A percentile compares a stretch with the other conserved stretches of the same genome.
phyloP scores from a whole-genome alignment of 2,888 invertebrate genomes.

The Reticulitermes lucifugus region DNA sequence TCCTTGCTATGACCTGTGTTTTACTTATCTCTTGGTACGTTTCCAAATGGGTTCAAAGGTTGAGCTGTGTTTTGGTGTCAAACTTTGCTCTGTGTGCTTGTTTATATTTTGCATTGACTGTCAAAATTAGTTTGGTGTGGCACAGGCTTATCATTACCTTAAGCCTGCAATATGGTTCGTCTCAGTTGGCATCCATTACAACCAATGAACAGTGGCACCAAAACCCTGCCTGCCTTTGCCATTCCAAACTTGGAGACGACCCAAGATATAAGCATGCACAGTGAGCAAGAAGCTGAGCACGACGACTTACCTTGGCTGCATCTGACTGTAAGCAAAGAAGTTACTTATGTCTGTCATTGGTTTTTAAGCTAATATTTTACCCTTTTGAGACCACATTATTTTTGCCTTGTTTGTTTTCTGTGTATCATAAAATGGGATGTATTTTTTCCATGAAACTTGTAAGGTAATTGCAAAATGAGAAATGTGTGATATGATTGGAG shows the following conservation, averaged over 20 bases:
- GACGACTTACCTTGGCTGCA: not conserved
- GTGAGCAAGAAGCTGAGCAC: slow-evolving; percentile 61
- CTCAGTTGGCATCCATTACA: not conserved
- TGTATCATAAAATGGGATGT: too few relatives aligned
- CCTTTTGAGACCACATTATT: too few relatives aligned
- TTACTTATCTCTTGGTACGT: slow-evolving; percentile 55
- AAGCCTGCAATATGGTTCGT: slow-evolving; percentile 22
- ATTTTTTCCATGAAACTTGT: too few relatives aligned
- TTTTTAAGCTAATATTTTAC: too few relatives aligned
- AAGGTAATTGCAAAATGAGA: too few relatives aligned
- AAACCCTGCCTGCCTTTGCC: slow-evolving; percentile 76
- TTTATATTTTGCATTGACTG: slow-evolving; percentile 57
- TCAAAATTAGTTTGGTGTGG: slow-evolving; percentile 64
- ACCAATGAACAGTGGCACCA: slow-evolving; percentile 66
- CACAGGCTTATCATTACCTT: slow-evolving; percentile 65
- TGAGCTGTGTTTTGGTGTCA: slow-evolving; percentile 66
- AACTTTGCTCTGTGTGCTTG: slow-evolving; percentile 66
- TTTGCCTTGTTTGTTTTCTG: too few relatives aligned
- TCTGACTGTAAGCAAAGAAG: slow-evolving; percentile 22
- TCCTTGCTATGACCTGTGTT: slow-evolving; percentile 56
- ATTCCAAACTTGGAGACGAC: slow-evolving; percentile 77
- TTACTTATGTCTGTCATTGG: not conserved
- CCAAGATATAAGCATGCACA: slow-evolving; percentile 67
- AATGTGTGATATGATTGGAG: too few relatives aligned
- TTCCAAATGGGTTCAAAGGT: slow-evolving; percentile 54